A percentile compares a stretch with the other conserved stretches of the same genome.
Evolutionary conservation across 2,113 vertebrate species (phyloP).

Genomic region (Percopsis transmontana): DNA sequence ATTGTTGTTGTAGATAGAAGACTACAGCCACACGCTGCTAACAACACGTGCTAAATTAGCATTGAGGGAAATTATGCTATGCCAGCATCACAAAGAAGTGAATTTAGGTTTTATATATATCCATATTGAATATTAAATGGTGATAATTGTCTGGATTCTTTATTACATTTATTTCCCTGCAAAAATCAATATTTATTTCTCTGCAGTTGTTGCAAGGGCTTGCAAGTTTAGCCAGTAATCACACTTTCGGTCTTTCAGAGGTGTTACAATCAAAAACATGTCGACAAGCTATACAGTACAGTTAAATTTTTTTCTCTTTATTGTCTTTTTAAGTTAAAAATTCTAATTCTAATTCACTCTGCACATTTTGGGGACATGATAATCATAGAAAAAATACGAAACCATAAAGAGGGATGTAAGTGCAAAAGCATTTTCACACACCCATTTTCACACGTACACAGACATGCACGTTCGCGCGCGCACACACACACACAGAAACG

Average conservation of each 20-base stretch:
- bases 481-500: conserved; percentile 21
- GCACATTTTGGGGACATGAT: background rate
- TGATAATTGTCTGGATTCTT: no score
- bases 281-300: conserved; percentile 7
- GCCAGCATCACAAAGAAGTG: no score
- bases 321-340: no score
- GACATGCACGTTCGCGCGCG: conserved; percentile 34
- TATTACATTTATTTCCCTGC: background rate
- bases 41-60: no score
- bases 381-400: background rate
- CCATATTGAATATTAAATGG: no score
- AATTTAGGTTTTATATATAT: no score
- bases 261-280: background rate
- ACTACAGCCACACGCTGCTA: no score
- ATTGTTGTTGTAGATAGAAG: no score
- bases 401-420: conserved; percentile 16
- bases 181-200: conserved; percentile 11
- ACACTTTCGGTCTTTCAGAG: background rate
- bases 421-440: conserved; percentile 26
- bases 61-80: no score
- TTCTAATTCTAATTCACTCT: background rate
- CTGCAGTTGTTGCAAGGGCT: background rate
- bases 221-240: background rate
- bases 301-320: no score
- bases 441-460: conserved; percentile 41